phyloP scores from a whole-genome alignment of 2,888 invertebrate genomes.

The Clunio marinus region DNA sequence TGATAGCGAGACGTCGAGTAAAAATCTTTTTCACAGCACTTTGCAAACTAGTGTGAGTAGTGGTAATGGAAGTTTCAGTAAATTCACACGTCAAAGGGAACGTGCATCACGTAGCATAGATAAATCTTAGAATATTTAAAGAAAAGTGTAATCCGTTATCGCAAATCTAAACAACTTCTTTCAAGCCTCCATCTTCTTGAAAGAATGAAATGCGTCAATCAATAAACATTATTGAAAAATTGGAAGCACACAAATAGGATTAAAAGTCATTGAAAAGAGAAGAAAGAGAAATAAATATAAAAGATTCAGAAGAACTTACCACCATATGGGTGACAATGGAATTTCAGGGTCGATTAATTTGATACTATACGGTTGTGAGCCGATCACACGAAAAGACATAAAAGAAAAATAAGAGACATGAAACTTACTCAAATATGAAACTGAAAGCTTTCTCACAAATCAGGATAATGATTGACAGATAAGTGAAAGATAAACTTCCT shows the following conservation, averaged over 20 bases:
- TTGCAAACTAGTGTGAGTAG: slow-evolving; percentile 1
- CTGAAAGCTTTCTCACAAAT: slow-evolving; percentile 22
- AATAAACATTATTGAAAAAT: background rate
- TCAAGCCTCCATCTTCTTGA: too few species aligned
- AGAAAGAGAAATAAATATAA: background rate
- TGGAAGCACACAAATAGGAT: background rate
- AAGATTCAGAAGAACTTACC: background rate
- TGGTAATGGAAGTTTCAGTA: slow-evolving; percentile 29
- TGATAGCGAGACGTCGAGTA: slow-evolving; percentile 11
- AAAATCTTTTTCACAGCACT: slow-evolving; percentile 18
- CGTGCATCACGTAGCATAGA: slow-evolving; percentile 39
- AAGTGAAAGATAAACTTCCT: background rate
- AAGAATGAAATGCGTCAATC: too few species aligned
- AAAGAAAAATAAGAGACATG: background rate
- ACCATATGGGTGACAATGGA: background rate
- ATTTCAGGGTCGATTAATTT: slow-evolving; percentile 23
- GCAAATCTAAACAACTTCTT: too few species aligned
- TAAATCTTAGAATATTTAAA: slow-evolving; percentile 22
- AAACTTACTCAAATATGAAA: slow-evolving; percentile 16
- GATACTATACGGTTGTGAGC: background rate
- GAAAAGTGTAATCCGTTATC: too few species aligned
- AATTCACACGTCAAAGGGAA: slow-evolving; percentile 39
- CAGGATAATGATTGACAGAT: slow-evolving; percentile 18
- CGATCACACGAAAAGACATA: slow-evolving; percentile 18
- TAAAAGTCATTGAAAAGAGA: background rate